Evolutionary conservation across 2,888 invertebrate species (phyloP).

Genomic region (Pristionchus exspectatus): DNA sequence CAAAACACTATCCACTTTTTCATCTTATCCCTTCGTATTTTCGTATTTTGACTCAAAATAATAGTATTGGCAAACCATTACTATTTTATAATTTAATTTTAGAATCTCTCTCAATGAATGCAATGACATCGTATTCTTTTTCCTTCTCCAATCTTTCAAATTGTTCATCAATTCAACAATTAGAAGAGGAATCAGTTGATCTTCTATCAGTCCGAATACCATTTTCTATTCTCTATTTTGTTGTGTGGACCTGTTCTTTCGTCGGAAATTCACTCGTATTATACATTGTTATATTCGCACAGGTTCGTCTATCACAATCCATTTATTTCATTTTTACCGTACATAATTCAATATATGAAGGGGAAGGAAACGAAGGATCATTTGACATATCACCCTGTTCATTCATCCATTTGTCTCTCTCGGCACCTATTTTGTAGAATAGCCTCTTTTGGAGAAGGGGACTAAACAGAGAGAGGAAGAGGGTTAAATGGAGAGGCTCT

Average conservation of each 20-base stretch:
- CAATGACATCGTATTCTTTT: neutral
- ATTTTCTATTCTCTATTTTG: slow-evolving; percentile 74
- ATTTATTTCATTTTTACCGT: neutral
- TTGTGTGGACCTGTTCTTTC: slow-evolving; percentile 74
- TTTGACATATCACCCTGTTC: neutral
- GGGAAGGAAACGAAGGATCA: neutral
- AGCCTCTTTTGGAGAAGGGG: neutral
- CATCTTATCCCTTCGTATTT: neutral
- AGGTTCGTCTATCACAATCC: slow-evolving; percentile 65
- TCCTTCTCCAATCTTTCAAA: neutral
- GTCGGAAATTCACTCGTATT: slow-evolving; percentile 75
- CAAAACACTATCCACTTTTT: neutral
- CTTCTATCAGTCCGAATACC: slow-evolving; percentile 50
- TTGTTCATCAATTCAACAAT: slow-evolving; percentile 28
- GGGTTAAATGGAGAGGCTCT: neutral
- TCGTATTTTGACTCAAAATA: neutral
- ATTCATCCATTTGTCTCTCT: neutral
- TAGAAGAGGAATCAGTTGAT: slow-evolving; percentile 13
- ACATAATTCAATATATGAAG: neutral
- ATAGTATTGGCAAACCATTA: too few species aligned
- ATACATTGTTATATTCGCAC: slow-evolving; percentile 75
- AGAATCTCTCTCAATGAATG: neutral
- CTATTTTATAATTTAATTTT: neutral
- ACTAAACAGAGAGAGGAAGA: neutral
- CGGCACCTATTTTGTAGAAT: neutral